Conservation (phyloP, 2,797 vertebrate genomes). For the Coccyzus lansbergi region DNA sequence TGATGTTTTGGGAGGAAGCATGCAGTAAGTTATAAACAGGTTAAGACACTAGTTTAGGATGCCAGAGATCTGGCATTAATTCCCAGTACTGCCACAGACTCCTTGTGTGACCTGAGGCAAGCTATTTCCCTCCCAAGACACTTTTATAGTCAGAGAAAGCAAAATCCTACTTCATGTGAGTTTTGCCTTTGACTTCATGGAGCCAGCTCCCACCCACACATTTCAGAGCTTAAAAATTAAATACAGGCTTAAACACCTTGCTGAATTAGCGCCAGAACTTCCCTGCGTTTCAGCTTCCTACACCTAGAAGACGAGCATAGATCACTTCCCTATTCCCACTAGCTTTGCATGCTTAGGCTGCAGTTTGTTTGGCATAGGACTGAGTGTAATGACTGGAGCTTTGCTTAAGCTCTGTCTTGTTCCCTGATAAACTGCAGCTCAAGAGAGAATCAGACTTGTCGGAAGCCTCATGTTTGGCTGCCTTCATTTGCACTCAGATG, state of each 20-base stretch:
- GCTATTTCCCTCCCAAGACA: conserved; percentile 38
- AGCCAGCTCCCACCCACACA: conserved; percentile 43
- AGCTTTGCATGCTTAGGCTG: background rate
- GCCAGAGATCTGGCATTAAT: background rate
- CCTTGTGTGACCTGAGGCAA: conserved; percentile 33
- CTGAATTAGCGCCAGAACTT: conserved; percentile 34
- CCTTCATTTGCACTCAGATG: accelerated
- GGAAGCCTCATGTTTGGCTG: background rate
- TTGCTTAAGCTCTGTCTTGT: accelerated
- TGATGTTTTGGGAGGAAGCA: background rate
- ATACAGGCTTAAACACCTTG: conserved; percentile 24
- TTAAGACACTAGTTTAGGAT: background rate
- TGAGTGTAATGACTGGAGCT: background rate
- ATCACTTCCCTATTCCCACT: conserved; percentile 35
- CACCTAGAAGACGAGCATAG: conserved; percentile 6
- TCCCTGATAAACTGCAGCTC: background rate
- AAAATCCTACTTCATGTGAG: conserved; percentile 45
- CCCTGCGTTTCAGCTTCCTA: conserved; percentile 33
- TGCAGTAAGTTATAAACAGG: conserved; percentile 4
- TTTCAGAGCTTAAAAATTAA: conserved; percentile 45
- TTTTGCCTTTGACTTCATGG: conserved; percentile 57
- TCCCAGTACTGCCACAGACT: conserved; percentile 27
- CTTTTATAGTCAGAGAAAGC: conserved; percentile 1
- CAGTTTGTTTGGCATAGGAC: background rate
- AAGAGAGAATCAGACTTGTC: background rate